phyloP scores from a whole-genome alignment of 2,888 invertebrate genomes.

The Pterostichus niger region DNA sequence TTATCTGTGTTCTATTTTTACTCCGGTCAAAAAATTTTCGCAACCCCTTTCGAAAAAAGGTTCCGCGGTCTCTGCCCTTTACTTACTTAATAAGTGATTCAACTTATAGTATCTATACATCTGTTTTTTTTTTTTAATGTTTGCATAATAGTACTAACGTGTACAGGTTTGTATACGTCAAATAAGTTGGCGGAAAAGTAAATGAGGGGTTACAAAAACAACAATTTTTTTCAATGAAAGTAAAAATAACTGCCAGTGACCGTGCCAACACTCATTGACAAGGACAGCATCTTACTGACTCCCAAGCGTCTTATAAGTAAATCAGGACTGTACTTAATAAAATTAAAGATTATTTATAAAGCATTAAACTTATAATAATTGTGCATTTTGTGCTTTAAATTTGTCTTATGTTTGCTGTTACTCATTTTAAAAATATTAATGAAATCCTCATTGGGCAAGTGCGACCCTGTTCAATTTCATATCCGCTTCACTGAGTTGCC shows the following conservation, averaged over 20 bases:
- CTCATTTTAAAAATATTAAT: too few relatives aligned
- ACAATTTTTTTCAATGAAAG: conserved; percentile 48
- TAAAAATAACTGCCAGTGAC: conserved; percentile 43
- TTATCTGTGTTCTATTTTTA: too few relatives aligned
- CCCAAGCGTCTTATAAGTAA: background rate
- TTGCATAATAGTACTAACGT: conserved; percentile 25
- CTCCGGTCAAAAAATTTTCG: too few relatives aligned
- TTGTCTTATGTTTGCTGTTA: background rate
- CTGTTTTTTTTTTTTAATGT: conserved; percentile 33
- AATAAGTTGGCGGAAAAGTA: conserved; percentile 27
- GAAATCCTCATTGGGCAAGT: background rate
- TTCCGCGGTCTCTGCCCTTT: too few relatives aligned
- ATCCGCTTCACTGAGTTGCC: conserved; percentile 4
- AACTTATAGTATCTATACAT: conserved; percentile 9
- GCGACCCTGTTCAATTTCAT: conserved; percentile 11
- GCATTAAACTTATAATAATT: background rate
- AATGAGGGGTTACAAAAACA: conserved; percentile 35
- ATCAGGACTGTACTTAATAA: background rate
- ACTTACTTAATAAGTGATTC: conserved; percentile 12
- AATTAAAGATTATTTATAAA: background rate
- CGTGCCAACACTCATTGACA: conserved; percentile 31
- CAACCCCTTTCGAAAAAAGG: too few relatives aligned
- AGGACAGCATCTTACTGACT: background rate
- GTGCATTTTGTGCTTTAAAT: background rate
- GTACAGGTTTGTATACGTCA: conserved; percentile 10